Conservation (phyloP, 2,113 vertebrate genomes). For the Petaurus breviceps region DNA sequence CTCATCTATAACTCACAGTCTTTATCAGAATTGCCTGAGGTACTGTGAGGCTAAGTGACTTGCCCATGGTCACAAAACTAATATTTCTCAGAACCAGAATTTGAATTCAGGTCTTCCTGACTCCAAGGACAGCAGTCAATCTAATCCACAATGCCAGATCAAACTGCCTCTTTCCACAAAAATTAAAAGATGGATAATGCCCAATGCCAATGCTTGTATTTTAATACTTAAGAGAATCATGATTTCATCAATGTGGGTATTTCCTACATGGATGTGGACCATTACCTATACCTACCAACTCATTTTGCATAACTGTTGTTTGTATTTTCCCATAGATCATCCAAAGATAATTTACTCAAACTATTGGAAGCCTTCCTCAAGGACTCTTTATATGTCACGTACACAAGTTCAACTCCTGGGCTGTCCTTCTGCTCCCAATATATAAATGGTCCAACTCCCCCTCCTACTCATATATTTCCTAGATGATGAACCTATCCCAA, state of each 20-base stretch:
- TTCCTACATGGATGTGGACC: neutral
- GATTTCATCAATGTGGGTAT: neutral
- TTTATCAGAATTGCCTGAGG: neutral
- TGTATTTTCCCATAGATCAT: neutral
- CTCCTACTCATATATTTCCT: neutral
- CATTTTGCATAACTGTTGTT: neutral
- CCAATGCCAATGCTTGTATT: neutral
- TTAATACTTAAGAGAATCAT: neutral
- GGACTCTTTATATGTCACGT: neutral
- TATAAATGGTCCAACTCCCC: neutral
- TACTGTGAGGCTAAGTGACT: neutral
- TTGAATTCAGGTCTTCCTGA: neutral
- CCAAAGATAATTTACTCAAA: neutral
- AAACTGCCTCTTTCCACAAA: neutral
- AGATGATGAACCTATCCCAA: neutral
- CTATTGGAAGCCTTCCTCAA: neutral
- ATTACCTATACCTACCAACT: neutral
- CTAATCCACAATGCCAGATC: neutral
- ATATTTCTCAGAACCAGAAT: neutral
- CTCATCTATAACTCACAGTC: neutral
- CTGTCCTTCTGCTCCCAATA: neutral
- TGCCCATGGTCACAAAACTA: neutral
- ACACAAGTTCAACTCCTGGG: neutral
- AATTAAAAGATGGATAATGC: neutral
- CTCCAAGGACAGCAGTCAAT: neutral